phyloP scores from a whole-genome alignment of 2,113 vertebrate species.

The Engystomops pustulosus region DNA sequence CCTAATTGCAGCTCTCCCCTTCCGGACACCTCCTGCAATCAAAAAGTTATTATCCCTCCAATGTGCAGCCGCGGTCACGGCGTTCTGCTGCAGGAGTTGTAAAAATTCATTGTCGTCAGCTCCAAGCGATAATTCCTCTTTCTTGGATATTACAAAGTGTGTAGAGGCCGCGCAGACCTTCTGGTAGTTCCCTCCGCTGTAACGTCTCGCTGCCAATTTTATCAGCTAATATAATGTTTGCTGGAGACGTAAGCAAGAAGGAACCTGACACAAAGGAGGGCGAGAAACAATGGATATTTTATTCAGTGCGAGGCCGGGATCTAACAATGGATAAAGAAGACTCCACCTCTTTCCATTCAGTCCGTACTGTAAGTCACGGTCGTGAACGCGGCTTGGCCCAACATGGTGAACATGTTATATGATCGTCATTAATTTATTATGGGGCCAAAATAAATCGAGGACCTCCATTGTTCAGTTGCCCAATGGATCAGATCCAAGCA shows the following conservation, averaged over 20 bases:
- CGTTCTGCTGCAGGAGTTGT: conserved; percentile 23
- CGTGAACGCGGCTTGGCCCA: neutral
- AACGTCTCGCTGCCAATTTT: conserved; percentile 17
- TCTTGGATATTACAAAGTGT: conserved; percentile 49
- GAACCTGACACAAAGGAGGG: neutral
- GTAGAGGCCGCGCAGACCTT: conserved; percentile 1
- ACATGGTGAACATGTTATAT: neutral
- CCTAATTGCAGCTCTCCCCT: conserved; percentile 5
- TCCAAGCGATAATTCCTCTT: conserved; percentile 51
- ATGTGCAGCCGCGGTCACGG: neutral
- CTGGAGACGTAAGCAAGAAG: conserved; percentile 14
- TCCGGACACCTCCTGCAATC: conserved; percentile 40
- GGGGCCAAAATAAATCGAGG: neutral
- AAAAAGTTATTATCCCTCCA: conserved; percentile 43
- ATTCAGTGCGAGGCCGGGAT: neutral
- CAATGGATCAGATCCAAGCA: too few species aligned
- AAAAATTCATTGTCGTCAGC: conserved; percentile 43
- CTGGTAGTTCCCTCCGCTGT: conserved; percentile 20
- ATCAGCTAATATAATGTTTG: conserved; percentile 53
- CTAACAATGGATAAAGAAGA: neutral
- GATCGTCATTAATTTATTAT: neutral
- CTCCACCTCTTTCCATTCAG: conserved; percentile 1
- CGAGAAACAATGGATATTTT: neutral
- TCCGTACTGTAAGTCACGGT: neutral
- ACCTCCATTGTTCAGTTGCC: neutral